Conservation (phyloP, 2,888 invertebrate genomes). For the Ormyrus labotus region DNA sequence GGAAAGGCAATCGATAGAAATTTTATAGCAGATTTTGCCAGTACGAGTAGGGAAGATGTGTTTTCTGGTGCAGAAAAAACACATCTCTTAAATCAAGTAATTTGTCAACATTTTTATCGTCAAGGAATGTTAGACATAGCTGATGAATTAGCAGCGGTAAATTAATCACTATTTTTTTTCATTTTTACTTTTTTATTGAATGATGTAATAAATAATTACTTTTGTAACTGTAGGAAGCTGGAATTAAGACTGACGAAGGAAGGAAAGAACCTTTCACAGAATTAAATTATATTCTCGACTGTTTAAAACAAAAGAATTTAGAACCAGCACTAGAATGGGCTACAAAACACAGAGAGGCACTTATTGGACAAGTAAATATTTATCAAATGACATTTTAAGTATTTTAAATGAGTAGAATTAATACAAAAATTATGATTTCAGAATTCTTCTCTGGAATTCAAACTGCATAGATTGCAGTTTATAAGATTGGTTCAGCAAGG, state of each 20-base stretch:
- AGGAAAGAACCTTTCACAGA: slow-evolving; percentile 88
- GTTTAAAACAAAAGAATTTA: slow-evolving; percentile 88
- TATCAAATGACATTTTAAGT: background rate
- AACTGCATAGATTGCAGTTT: slow-evolving; percentile 88
- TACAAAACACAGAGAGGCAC: slow-evolving; percentile 83
- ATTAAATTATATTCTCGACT: slow-evolving; percentile 91
- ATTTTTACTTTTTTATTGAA: slow-evolving; percentile 13
- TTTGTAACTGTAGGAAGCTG: slow-evolving; percentile 80
- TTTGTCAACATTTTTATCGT: slow-evolving; percentile 96
- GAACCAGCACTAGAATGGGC: slow-evolving; percentile 93
- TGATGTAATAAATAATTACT: slow-evolving; percentile 3
- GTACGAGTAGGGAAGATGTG: slow-evolving; percentile 90
- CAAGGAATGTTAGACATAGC: slow-evolving; percentile 96
- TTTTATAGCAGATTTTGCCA: slow-evolving; percentile 93
- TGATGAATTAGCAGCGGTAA: slow-evolving; percentile 84
- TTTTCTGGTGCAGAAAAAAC: slow-evolving; percentile 85
- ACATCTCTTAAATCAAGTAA: slow-evolving; percentile 88
- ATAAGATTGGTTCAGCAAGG: slow-evolving; percentile 84
- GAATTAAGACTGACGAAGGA: slow-evolving; percentile 80
- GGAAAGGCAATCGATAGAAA: slow-evolving; percentile 98
- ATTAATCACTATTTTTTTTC: slow-evolving; percentile 5
- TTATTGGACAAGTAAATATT: slow-evolving; percentile 79
- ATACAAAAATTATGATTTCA: slow-evolving; percentile 60
- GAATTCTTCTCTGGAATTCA: slow-evolving; percentile 86
- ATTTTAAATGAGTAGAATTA: background rate